Evolutionary conservation across 2,888 invertebrate genomes (phyloP).

Genomic region (Zootermopsis nevadensis): DNA sequence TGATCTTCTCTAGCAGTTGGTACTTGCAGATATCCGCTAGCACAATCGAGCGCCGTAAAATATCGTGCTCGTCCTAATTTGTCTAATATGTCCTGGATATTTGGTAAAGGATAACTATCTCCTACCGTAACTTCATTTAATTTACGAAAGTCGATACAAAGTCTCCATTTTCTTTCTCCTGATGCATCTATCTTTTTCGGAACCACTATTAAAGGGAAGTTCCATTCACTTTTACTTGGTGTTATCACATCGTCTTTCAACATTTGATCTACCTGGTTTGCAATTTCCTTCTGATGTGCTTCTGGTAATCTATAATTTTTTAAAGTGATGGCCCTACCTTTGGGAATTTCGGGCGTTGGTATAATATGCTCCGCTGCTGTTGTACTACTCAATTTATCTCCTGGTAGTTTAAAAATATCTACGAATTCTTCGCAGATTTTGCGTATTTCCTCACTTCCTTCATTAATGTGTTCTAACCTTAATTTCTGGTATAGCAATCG

Average conservation of each 20-base stretch:
- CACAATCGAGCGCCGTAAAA: slow-evolving; percentile 26
- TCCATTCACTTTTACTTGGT: background rate
- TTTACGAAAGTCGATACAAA: background rate
- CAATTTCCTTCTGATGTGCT: background rate
- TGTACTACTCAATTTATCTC: too few species aligned
- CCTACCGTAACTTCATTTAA: background rate
- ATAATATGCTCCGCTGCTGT: too few species aligned
- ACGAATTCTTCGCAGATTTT: too few species aligned
- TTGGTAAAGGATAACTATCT: background rate
- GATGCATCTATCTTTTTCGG: slow-evolving; percentile 22
- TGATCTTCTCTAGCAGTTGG: background rate
- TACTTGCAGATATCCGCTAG: slow-evolving; percentile 33
- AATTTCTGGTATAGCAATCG: too few species aligned
- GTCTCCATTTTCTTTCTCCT: background rate
- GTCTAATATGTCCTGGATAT: slow-evolving; percentile 1
- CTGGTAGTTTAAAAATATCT: too few species aligned
- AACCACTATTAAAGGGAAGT: slow-evolving; percentile 3
- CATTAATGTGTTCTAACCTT: too few species aligned
- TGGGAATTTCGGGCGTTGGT: too few species aligned
- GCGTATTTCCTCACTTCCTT: too few species aligned
- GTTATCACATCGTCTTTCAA: background rate
- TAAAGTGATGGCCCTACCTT: background rate
- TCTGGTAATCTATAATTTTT: background rate
- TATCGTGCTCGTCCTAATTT: slow-evolving; percentile 7
- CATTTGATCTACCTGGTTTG: background rate